phyloP scores from a whole-genome alignment of 2,113 vertebrate genomes.

The Macaca nemestrina region DNA sequence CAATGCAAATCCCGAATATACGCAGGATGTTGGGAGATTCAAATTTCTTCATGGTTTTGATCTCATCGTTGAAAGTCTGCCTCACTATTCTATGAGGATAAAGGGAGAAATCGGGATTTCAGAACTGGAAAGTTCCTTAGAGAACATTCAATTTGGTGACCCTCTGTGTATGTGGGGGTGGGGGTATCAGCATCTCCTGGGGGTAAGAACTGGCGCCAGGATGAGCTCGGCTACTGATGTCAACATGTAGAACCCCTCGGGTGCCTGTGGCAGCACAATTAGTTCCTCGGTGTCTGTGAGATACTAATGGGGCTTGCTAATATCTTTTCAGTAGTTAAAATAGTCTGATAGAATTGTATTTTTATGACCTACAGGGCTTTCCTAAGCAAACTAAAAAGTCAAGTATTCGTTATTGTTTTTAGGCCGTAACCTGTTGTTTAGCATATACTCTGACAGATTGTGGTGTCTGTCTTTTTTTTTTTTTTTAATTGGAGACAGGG shows the following conservation, averaged over 20 bases:
- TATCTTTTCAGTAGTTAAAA: background rate
- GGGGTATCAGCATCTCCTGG: background rate
- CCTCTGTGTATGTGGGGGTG: fast-evolving
- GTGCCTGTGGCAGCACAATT: background rate
- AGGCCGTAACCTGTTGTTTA: background rate
- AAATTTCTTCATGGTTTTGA: constrained; percentile 89
- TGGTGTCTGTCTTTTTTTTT: background rate
- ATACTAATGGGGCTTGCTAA: background rate
- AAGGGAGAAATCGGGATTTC: background rate
- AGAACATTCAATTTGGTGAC: background rate
- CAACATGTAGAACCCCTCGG: background rate
- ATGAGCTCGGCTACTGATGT: background rate
- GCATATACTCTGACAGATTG: background rate
- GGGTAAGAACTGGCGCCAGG: background rate
- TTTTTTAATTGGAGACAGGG: too few species aligned
- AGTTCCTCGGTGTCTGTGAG: background rate
- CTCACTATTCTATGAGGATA: constrained; percentile 82
- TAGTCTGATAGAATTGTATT: background rate
- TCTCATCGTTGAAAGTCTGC: constrained; percentile 86
- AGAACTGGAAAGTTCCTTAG: background rate
- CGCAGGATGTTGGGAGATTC: constrained; percentile 92
- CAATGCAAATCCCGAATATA: constrained; percentile 93
- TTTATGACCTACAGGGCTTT: background rate
- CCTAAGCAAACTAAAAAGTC: background rate
- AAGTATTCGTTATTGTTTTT: background rate